Conservation (phyloP, 2,888 invertebrate species). For the Spodoptera exigua region DNA sequence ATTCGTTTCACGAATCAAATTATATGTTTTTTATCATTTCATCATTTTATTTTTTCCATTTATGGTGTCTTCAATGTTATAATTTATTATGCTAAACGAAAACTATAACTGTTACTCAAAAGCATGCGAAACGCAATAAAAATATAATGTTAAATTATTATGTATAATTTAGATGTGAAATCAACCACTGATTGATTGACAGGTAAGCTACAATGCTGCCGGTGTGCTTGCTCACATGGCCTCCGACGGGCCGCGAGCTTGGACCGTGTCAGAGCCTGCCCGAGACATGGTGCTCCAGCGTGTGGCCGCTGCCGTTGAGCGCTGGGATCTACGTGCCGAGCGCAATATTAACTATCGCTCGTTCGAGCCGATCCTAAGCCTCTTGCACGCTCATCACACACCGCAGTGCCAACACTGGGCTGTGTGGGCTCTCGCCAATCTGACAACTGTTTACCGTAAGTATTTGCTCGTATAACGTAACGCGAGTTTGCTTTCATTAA, state of each 20-base stretch:
- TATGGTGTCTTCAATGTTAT: no score
- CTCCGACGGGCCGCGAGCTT: slow-evolving; percentile 95
- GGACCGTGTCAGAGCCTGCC: slow-evolving; percentile 93
- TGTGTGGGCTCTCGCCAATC: slow-evolving; percentile 98
- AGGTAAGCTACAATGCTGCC: slow-evolving; percentile 98
- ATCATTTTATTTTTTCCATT: no score
- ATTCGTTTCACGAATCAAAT: no score
- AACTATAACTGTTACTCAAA: no score
- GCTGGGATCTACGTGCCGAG: slow-evolving; percentile 96
- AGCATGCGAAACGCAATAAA: no score
- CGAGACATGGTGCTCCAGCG: slow-evolving; percentile 92
- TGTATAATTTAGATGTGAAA: no score
- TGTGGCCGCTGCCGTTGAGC: slow-evolving; percentile 94
- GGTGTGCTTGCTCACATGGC: slow-evolving; percentile 98
- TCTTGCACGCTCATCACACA: slow-evolving; percentile 95
- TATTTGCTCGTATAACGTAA: slow-evolving; percentile 59
- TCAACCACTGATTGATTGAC: neutral
- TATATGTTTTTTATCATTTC: no score
- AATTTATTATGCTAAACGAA: no score
- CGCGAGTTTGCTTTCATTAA: no score
- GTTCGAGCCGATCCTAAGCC: slow-evolving; percentile 97
- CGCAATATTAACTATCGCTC: slow-evolving; percentile 98
- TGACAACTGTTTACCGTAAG: slow-evolving; percentile 97
- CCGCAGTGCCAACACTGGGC: slow-evolving; percentile 99
- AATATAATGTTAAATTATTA: no score